Base-by-base conservation (phyloP, 1,140 invertebrate species). In the Bradynema listronoti region DNA sequence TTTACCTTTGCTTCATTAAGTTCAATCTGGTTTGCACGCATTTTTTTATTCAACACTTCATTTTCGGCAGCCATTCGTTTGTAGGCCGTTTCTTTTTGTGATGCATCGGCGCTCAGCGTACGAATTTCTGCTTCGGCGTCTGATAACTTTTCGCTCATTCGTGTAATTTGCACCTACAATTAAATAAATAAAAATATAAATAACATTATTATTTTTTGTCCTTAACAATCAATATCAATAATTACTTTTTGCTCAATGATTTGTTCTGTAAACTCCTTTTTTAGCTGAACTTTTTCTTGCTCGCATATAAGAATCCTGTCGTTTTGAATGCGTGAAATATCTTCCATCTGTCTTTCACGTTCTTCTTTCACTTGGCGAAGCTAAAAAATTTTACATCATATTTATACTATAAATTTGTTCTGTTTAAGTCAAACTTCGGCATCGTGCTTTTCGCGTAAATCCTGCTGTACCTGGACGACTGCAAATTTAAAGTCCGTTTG, bases 401-500 rank as follows among this genome's bases (percentile, higher is more conserved):
- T n/a, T 24, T 3, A 54, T 16, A 33, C 25, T 9, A 29, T 39
- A 19, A 43, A 61, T 19, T 41, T 60, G 5, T 58, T 30, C 19
- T 61, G 24, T 4, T 46, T 67, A 4, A 63, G 14, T 19, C 49
- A 19, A 7, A 66, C 30, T 42, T 65, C 63, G 16, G 34, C 57
- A 52, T 68, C 63, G n/a, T 65, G 49, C 30, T 66, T 57, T 30
- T 68, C 25, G 32, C 56, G 49, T 27, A 66, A 34, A 9, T 49
- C n/a, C 6, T 68, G 66, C 47, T 67, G 56, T n/a, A 66, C 53
- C 39, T 66, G 63, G 11, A 65, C 63, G 7, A 65, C 63, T 7
- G 63, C 56, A 32, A 65, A 66, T 33, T 67, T 66, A 30, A 54
- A 65, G 52, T 65, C 63, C 34, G 14, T 53, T 41, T 67, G 63